Conservation (phyloP, 1,140 invertebrate species). For the Anadara kagoshimensis region DNA sequence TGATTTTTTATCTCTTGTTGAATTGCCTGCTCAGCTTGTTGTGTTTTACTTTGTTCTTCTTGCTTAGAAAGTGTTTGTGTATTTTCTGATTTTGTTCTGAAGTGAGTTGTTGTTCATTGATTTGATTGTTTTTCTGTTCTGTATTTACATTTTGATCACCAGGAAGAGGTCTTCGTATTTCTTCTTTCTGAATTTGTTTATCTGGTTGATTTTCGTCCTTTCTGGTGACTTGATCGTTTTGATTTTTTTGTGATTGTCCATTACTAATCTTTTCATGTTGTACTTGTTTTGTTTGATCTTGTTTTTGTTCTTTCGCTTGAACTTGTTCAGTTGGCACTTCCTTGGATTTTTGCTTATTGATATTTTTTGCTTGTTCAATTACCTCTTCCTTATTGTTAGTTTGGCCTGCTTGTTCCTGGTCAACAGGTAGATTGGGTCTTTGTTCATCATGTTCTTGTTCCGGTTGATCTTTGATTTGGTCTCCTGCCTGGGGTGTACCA, state of each 20-base stretch:
- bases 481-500: background rate
- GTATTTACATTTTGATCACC: background rate
- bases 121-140: background rate
- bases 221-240: background rate
- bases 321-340: background rate
- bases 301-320: background rate
- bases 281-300: constrained; percentile 4
- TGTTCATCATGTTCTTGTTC: background rate
- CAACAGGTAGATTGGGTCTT: background rate
- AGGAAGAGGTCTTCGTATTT: too few relatives aligned
- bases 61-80: background rate
- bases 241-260: background rate
- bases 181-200: background rate
- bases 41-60: constrained; percentile 13
- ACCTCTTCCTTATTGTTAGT: too few relatives aligned
- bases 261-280: background rate
- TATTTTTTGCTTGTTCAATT: background rate
- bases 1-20: too few relatives aligned
- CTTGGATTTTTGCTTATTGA: background rate
- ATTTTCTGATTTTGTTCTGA: background rate
- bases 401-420: background rate
- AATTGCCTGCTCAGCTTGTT: background rate
- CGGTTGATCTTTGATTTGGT: background rate
- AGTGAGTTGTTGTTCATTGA: background rate
- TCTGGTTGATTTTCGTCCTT: background rate